Evolutionary conservation across 1,140 invertebrate species (phyloP), one percentile per base, ranked within the genome.

Genomic region (Drosophila varians): DNA sequence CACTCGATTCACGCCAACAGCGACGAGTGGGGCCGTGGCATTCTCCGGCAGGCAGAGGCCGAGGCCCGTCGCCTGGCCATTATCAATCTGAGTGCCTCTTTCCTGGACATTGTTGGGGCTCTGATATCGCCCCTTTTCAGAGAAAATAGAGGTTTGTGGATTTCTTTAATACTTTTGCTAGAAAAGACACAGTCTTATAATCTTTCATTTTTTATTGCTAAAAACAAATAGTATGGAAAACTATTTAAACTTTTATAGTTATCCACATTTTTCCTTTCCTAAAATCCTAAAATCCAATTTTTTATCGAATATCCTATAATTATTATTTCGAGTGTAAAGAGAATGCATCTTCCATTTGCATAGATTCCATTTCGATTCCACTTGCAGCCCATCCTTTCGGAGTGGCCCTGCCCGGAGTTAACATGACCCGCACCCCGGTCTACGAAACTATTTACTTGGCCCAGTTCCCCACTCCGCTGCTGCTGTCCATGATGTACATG

Each of bases 401-500:
- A 8, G 48, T 90, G 11, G 76, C 77, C 1, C 5, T 91, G 14
- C 90, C 90, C 0, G 65, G 42, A 28, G 21, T 90, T 40, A 70
- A 90, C 51, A 65, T 89, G 61, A 80, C 70, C n/a, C 38, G 47
- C 2, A 43, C 77, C 2, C 90, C 90, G 0, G 12, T 79, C n/a
- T 91, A 87, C 52, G 83, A 91, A 51, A 49, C 87, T 4, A 26
- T 87, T 14, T 91, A 87, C 52, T n/a, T 90, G 19, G 25, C 71
- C 46, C 73, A 90, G 62, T 18, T 90, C 7, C 65, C 84, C 16
- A 64, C 53, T 3, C 87, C 87, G 12, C 11, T 90, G 3, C 47
- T 89, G 2, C 52, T 91, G 11, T 71, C 70, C 7, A 49, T 72
- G 42, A 71, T 91, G 79, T 91, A 91, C 38, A 90, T 91, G 90